Evolutionary conservation across 2,113 vertebrate species (phyloP).

Genomic region (Bungarus multicinctus): DNA sequence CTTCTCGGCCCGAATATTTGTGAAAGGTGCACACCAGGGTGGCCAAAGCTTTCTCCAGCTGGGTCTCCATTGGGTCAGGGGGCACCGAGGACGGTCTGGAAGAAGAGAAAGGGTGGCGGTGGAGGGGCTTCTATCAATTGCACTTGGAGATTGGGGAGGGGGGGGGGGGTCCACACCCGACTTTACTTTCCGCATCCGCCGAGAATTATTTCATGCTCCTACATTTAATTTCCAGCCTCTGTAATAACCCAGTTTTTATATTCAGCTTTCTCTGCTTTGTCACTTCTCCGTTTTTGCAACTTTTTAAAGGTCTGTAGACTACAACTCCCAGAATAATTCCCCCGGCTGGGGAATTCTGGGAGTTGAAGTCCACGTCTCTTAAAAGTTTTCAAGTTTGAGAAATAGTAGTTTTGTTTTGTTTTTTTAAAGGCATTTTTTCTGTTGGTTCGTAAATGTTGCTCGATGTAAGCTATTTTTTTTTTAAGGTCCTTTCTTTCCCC

Average conservation of each 20-base stretch:
- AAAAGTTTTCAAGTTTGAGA: not conserved
- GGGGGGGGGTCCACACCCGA: fast-evolving
- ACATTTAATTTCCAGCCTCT: not conserved
- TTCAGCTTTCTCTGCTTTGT: not conserved
- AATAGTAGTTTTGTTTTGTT: no score
- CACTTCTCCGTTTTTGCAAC: not conserved
- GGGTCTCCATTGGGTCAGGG: constrained; percentile 37
- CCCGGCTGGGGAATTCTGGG: not conserved
- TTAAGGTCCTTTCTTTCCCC: not conserved
- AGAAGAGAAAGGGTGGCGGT: not conserved
- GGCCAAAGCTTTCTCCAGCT: constrained; percentile 72
- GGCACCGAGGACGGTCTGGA: not conserved
- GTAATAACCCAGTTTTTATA: not conserved
- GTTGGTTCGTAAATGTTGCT: not conserved
- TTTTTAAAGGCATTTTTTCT: not conserved
- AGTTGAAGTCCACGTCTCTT: not conserved
- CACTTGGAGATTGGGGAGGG: not conserved
- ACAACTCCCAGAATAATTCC: no score
- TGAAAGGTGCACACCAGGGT: constrained; percentile 85
- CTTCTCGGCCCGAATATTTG: constrained; percentile 84
- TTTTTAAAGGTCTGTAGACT: not conserved
- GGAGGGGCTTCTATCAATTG: not conserved
- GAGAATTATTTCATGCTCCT: not conserved
- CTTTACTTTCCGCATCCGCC: not conserved
- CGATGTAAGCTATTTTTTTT: not conserved